These are phyloP conservation scores for Anguilla obscura DNA, from an alignment of 2,797 vertebrate species.

Conservation along the genomic window DNA sequence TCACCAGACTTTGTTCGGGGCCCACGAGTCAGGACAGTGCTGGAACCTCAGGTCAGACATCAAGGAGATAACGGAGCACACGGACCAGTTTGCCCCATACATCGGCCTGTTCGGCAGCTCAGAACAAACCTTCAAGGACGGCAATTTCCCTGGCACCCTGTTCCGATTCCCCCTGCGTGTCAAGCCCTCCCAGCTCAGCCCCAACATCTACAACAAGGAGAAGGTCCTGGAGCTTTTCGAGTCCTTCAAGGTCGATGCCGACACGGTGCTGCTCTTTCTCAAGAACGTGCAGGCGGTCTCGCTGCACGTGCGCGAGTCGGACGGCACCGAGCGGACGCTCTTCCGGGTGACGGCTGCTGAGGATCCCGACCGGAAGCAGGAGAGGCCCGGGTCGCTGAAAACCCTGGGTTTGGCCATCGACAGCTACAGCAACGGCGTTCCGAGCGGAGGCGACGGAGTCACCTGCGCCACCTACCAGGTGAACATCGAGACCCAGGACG, in stretches of 20 bases:
- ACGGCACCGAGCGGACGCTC: slow-evolving; percentile 85
- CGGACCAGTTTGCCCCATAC: slow-evolving; percentile 93
- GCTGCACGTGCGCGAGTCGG: slow-evolving; percentile 83
- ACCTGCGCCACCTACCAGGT: slow-evolving; percentile 91
- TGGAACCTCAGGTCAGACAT: slow-evolving; percentile 93
- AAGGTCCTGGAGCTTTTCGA: slow-evolving; percentile 96
- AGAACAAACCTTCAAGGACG: slow-evolving; percentile 82
- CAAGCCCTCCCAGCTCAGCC: slow-evolving; percentile 89
- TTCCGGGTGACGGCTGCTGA: slow-evolving; percentile 89
- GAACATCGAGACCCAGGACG: slow-evolving; percentile 85
- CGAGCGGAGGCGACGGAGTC: slow-evolving; percentile 69
- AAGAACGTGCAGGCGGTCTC: slow-evolving; percentile 93
- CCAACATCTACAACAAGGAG: slow-evolving; percentile 93
- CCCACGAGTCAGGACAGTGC: slow-evolving; percentile 94
- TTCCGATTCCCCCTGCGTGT: slow-evolving; percentile 95
- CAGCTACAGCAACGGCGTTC: slow-evolving; percentile 85
- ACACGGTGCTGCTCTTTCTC: slow-evolving; percentile 93
- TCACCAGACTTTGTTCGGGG: slow-evolving; percentile 93
- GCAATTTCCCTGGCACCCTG: slow-evolving; percentile 91
- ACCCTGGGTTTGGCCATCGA: slow-evolving; percentile 82
- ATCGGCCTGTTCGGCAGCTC: slow-evolving; percentile 90
- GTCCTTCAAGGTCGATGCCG: slow-evolving; percentile 93
- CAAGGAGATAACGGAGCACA: slow-evolving; percentile 88
- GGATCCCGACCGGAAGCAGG: slow-evolving; percentile 78
- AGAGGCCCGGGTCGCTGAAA: slow-evolving; percentile 84